Percentiles rank a stretch among this genome's conserved stretches.
Conservation (phyloP, 1,140 invertebrate species). For the Maconellicoccus hirsutus region DNA sequence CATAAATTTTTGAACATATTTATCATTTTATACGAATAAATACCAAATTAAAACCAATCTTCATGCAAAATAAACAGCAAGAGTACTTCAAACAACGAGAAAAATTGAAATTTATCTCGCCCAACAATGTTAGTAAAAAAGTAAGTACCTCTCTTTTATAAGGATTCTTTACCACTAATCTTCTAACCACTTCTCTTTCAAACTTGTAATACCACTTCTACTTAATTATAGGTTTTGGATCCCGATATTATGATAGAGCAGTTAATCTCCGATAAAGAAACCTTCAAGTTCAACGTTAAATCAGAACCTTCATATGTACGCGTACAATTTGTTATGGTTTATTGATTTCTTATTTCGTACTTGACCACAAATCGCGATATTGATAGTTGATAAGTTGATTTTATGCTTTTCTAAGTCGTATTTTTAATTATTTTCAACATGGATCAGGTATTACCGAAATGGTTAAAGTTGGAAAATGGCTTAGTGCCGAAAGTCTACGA, state of each 20-base stretch:
- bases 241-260: conserved; percentile 14
- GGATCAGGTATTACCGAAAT: conserved; percentile 33
- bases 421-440: background rate
- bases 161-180: background rate
- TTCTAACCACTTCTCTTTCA: background rate
- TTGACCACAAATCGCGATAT: background rate
- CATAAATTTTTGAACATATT: too few species aligned
- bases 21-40: too few species aligned
- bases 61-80: conserved; percentile 19
- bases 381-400: background rate
- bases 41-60: background rate
- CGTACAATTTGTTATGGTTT: background rate
- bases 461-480: conserved; percentile 39
- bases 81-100: conserved; percentile 11
- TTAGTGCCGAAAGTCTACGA: conserved; percentile 39
- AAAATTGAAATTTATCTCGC: background rate
- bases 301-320: background rate
- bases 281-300: conserved; percentile 11
- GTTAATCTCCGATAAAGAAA: conserved; percentile 13
- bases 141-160: background rate
- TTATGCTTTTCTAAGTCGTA: background rate
- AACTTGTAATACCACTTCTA: background rate
- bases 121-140: background rate
- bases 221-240: conserved; percentile 11
- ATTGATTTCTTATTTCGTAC: background rate